Conservation (phyloP, 2,797 vertebrate species). For the Sebastes hopkinsi region DNA sequence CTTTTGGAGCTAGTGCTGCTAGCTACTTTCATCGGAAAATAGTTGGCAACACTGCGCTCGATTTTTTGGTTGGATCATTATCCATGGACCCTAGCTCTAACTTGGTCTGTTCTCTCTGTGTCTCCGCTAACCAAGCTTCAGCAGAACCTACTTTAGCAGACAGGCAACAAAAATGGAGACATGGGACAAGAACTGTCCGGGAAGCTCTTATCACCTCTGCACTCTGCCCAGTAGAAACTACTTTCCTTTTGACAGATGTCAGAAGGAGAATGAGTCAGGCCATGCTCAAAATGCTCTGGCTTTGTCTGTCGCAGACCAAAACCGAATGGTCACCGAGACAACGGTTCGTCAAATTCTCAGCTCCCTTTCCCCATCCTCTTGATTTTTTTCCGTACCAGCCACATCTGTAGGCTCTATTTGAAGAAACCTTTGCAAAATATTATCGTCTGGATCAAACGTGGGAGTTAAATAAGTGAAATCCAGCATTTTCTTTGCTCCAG, state of each 20-base stretch:
- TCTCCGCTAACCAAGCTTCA: background rate
- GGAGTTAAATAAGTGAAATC: background rate
- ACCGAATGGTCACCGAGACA: background rate
- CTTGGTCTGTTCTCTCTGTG: background rate
- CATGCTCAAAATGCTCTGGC: background rate
- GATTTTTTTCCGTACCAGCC: background rate
- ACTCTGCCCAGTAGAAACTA: background rate
- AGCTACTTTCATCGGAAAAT: background rate
- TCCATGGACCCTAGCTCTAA: too few species aligned
- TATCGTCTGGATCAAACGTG: background rate
- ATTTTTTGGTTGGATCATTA: background rate
- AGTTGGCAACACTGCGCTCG: background rate
- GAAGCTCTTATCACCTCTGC: conserved; percentile 19
- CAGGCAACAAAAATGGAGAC: conserved; percentile 18
- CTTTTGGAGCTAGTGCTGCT: background rate
- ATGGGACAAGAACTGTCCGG: conserved; percentile 4
- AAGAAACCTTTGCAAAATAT: background rate
- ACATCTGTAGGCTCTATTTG: background rate
- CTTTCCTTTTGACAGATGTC: conserved; percentile 14
- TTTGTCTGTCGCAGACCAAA: conserved; percentile 11
- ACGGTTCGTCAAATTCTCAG: conserved; percentile 6
- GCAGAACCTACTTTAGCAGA: background rate
- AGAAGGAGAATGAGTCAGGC: conserved; percentile 7
- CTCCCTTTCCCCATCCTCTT: background rate
- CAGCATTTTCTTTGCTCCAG: background rate